Evolutionary conservation across 2,797 vertebrate genomes (phyloP).

Genomic region (Spheniscus humboldti): DNA sequence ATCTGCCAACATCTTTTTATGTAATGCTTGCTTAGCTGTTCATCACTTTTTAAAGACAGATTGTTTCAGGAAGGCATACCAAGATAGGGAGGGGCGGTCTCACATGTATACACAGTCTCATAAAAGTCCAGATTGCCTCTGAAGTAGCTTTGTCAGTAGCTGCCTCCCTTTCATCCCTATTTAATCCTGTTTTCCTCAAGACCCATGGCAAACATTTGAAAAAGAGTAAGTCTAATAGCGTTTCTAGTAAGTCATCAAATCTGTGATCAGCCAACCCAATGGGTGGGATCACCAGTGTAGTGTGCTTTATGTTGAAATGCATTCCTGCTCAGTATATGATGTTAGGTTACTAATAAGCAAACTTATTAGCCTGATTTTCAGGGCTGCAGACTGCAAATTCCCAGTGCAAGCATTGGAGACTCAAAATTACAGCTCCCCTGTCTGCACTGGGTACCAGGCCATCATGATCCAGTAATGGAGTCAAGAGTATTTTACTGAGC

Average conservation of each 20-base stretch:
- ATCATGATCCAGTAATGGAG: accelerated
- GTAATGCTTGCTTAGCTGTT: not conserved
- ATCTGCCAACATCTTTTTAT: not conserved
- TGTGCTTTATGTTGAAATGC: not conserved
- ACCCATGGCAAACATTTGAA: not conserved
- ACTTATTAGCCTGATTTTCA: not conserved
- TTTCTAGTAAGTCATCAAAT: not conserved
- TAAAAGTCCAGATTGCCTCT: not conserved
- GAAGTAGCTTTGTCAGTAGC: not conserved
- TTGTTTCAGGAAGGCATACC: not conserved
- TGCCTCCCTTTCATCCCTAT: not conserved
- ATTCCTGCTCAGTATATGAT: not conserved
- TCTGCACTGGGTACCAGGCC: not conserved
- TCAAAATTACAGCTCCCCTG: not conserved
- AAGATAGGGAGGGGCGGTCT: not conserved
- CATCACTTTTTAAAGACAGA: not conserved
- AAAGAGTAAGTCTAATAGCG: not conserved
- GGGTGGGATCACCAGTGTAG: not conserved
- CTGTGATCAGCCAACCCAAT: not conserved
- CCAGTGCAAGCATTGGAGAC: not conserved
- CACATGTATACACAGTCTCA: not conserved
- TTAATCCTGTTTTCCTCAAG: not conserved
- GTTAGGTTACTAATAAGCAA: not conserved
- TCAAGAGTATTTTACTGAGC: not conserved
- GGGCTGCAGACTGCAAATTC: not conserved